Base-by-base conservation (phyloP, 2,113 vertebrate species). In the Tupaia chinensis region DNA sequence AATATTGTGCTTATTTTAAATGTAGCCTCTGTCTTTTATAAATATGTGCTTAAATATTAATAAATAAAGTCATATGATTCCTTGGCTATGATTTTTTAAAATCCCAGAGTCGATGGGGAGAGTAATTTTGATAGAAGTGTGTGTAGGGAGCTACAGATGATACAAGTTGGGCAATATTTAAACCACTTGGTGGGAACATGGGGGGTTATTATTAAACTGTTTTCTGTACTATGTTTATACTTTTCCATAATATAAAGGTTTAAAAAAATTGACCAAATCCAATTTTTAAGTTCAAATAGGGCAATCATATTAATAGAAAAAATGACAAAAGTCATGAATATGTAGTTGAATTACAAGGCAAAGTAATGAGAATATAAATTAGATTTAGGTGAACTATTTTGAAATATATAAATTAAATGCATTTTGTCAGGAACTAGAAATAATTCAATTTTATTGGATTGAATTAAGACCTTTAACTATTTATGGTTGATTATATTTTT, bases 351-450 rank as follows among this genome's bases (percentile, higher is more conserved):
- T 77, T 60, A 72, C 16, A 70, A 76, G 16, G 23, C 63, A 72
- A 10, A 32, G 13, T 63, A 93, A 82, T 53, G 12, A 34, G 54
- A 91, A 79, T 79, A 83, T 78, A 94, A 87, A 69, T 87, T 16
- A 56, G 22, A 93, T 23, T 74, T 78, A 97, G 16, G 77, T 91
- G 14, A 79, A 82, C 53, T 87, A 69, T 73, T 90, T 94, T 77
- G 53, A 82, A 89, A 69, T 34, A 69, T 93, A 34, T 83, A 93
- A 83, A 79, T 53, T 63, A 95, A 87, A 93, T 74, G 14, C 16
- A 53, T 44, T 84, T 89, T 66, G 16, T 83, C 60, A 87, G 16
- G 88, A 87, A 63, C 7, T 79, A 95, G 23, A 53, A 17, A 76
- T 95, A 74, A 93, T 79, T 93, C 73, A 93, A 32, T 69, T 93